Conservation (phyloP, 2,888 invertebrate species). For the Blastobasis adustella region DNA sequence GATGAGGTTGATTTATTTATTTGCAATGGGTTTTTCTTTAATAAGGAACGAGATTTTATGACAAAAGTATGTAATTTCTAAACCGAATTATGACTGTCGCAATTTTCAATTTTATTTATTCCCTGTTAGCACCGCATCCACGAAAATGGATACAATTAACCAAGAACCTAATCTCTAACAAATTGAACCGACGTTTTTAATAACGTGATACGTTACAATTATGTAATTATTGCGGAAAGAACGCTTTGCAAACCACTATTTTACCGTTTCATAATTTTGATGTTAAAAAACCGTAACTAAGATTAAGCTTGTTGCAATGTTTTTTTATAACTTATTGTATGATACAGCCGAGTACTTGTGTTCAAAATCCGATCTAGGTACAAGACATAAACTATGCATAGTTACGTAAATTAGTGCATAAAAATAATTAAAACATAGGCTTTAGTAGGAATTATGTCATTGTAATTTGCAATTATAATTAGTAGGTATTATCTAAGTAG, state of each 20-base stretch:
- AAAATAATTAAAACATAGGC: too few species aligned
- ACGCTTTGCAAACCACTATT: not conserved
- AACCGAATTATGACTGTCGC: not conserved
- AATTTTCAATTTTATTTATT: too few species aligned
- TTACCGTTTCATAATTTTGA: constrained; percentile 5
- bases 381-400: too few species aligned
- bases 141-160: too few species aligned
- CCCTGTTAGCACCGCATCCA: too few species aligned
- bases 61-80: not conserved
- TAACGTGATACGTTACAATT: not conserved
- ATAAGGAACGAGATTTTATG: not conserved
- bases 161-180: too few species aligned
- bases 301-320: not conserved
- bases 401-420: too few species aligned
- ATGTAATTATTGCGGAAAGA: constrained; percentile 2
- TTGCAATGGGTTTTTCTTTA: too few species aligned
- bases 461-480: not conserved
- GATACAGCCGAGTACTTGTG: too few species aligned
- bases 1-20: too few species aligned
- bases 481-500: too few species aligned
- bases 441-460: not conserved
- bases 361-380: too few species aligned
- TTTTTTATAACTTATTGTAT: constrained; percentile 2
- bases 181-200: not conserved
- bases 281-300: constrained; percentile 8